Percentiles rank a stretch among this genome's conserved stretches.
Evolutionary conservation across 2,797 vertebrate genomes (phyloP).

Genomic region (Acanthis flammea): DNA sequence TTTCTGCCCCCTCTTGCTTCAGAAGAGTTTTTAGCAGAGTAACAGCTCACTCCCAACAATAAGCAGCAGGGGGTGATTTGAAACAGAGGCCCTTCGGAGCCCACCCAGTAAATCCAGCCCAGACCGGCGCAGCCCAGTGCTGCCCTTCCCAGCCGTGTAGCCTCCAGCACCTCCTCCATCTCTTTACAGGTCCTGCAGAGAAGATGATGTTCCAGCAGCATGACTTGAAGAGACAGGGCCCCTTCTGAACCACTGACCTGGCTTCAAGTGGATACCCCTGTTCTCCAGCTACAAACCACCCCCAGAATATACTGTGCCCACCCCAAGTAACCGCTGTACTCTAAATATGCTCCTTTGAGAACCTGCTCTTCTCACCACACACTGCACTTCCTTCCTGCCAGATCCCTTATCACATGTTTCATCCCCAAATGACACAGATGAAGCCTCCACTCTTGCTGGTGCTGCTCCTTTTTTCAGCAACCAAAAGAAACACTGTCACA

Average conservation of each 20-base stretch:
- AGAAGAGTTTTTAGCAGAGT: neutral
- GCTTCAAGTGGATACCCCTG: neutral
- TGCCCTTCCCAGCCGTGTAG: neutral
- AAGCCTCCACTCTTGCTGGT: neutral
- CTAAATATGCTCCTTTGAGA: neutral
- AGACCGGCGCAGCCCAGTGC: fast-evolving
- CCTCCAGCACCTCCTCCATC: neutral
- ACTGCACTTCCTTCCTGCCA: neutral
- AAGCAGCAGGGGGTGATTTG: neutral
- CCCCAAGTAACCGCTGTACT: neutral
- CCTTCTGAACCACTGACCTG: neutral
- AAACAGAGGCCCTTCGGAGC: neutral
- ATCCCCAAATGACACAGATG: neutral
- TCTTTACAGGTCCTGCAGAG: neutral
- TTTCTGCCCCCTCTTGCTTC: neutral
- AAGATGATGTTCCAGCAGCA: fast-evolving
- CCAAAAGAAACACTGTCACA: neutral
- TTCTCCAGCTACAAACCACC: neutral
- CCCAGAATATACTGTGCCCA: neutral
- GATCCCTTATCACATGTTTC: neutral
- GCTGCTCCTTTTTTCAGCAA: neutral
- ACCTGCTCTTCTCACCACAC: neutral
- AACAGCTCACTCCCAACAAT: neutral
- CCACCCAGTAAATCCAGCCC: neutral
- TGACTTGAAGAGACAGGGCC: fast-evolving